Conservation (phyloP, 2,113 vertebrate species). For the Larimichthys polyactis region DNA sequence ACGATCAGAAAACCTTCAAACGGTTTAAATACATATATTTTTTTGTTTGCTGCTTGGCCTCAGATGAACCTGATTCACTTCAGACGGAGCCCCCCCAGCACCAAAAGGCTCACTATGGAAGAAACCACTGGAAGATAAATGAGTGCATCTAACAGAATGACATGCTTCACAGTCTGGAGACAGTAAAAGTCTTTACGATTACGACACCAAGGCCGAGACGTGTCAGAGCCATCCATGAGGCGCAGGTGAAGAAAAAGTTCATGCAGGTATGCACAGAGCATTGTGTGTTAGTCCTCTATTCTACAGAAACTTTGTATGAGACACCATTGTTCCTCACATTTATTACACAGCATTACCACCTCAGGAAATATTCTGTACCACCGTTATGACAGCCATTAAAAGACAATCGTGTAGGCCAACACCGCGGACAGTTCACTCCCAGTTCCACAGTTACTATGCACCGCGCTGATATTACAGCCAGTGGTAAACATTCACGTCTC, state of each 20-base stretch:
- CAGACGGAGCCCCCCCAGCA: not conserved
- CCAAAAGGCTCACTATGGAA: not conserved
- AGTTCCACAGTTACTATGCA: too few species aligned
- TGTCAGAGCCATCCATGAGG: not conserved
- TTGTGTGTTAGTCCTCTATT: not conserved
- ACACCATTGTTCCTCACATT: too few species aligned
- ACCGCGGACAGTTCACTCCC: too few species aligned
- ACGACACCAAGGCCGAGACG: not conserved
- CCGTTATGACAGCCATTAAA: too few species aligned
- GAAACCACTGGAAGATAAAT: not conserved
- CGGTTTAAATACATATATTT: too few species aligned
- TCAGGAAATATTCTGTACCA: too few species aligned
- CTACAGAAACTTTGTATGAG: not conserved
- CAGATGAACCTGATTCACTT: not conserved
- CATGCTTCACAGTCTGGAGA: constrained; percentile 14
- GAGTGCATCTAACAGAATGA: constrained; percentile 2
- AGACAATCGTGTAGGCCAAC: too few species aligned
- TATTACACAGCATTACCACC: too few species aligned
- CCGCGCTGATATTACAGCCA: too few species aligned
- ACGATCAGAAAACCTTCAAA: not conserved
- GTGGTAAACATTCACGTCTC: too few species aligned
- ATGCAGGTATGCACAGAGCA: not conserved
- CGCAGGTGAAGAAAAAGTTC: not conserved
- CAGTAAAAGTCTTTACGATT: constrained; percentile 1
- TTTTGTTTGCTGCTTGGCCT: not conserved